Base-by-base conservation (phyloP, 1,140 invertebrate genomes). In the Littorina saxatilis region DNA sequence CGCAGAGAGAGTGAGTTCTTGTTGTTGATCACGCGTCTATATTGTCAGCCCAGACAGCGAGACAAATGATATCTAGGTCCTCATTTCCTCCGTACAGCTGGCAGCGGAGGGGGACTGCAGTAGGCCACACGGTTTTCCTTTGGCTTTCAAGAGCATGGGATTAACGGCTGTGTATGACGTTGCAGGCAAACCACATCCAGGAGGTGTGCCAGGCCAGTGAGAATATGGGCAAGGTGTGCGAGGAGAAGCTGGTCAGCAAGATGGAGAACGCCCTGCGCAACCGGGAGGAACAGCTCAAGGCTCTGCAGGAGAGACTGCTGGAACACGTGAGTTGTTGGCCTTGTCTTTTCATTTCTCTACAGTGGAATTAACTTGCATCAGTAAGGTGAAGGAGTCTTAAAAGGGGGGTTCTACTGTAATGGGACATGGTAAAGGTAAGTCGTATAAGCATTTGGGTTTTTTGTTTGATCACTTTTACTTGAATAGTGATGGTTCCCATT, bases 181-280 rank as follows among this genome's bases (percentile, higher is more conserved):
- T 85, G 43, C 82, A 91, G 89, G 89, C 88, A 61, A 89, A 86
- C 77, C 89, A 90, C 82, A 89, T 90, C 76, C 84, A 90, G 80
- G 90, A 90, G 39, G 90, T 91, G 58, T 87, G 88, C 76, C 86
- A 90, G 74, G 85, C 89, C 78, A 87, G 87, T 84, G 88, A 89
- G 78, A 89, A 85, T 80, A 84, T 88, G 82, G 86, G 85, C 81
- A 89, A 88, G 82, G 50, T 68, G 43, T 84, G 85, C 23, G 88
- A 90, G 72, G 90, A 91, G 72, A 89, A 90, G 83, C 85, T 89
- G 17, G 86, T 91, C n/a, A 76, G 79, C 75, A 91, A 91, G 86
- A 90, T 91, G 90, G 89, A 91, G 78, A 89, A 86, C 79, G 88
- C 88, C 40, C 78, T 91, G 40, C 90, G 86, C 83, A 91, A 91